A percentile compares a stretch with the other conserved stretches of the same genome.
phyloP scores from a whole-genome alignment of 2,797 vertebrate genomes.

The Oreortyx pictus region DNA sequence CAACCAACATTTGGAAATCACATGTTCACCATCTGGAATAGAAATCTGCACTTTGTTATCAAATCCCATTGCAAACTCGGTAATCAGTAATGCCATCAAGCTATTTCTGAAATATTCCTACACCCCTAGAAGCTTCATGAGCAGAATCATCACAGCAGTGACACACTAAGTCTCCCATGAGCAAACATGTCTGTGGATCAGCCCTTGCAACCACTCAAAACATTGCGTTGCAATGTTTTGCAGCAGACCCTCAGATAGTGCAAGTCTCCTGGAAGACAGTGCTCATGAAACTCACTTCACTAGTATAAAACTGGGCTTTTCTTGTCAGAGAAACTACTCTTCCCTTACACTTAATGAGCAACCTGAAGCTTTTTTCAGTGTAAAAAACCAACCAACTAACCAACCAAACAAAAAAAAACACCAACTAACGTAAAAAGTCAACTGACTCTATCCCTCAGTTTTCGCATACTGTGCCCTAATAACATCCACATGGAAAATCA shows the following conservation, averaged over 20 bases:
- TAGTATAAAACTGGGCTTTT: background rate
- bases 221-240: background rate
- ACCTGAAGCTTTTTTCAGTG: background rate
- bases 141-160: background rate
- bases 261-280: background rate
- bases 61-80: background rate
- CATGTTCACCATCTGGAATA: background rate
- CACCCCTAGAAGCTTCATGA: background rate
- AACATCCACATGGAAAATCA: slow-evolving; percentile 38
- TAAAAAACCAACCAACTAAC: too few species aligned
- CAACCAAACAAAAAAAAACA: background rate
- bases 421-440: fast-evolving
- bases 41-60: slow-evolving; percentile 8
- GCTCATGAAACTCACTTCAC: background rate
- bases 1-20: background rate
- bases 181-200: background rate
- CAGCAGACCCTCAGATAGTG: background rate
- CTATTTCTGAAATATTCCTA: slow-evolving; percentile 14
- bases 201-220: background rate
- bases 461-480: slow-evolving; percentile 6
- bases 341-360: background rate
- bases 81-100: background rate
- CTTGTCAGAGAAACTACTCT: background rate
- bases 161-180: background rate
- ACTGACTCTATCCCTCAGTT: background rate